Percentiles rank a stretch among this genome's conserved stretches.
Evolutionary conservation across 2,888 invertebrate species (phyloP).

Genomic region (Anoplius nigerrimus): DNA sequence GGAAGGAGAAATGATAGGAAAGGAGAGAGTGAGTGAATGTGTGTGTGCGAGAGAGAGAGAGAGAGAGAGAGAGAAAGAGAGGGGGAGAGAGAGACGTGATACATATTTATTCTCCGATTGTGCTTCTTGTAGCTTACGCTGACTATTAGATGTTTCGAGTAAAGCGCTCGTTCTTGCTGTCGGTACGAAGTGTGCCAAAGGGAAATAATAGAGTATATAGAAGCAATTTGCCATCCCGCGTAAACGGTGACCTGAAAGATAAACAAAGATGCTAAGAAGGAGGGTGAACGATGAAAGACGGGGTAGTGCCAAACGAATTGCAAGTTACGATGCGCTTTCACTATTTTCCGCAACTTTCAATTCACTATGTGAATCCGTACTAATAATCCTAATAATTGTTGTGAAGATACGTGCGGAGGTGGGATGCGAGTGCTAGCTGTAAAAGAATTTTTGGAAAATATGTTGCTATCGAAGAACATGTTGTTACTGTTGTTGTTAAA

Average conservation of each 20-base stretch:
- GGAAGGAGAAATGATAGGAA: too few species aligned
- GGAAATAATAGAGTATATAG: background rate
- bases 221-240: too few species aligned
- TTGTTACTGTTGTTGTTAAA: slow-evolving; percentile 72
- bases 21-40: too few species aligned
- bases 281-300: background rate
- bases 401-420: slow-evolving; percentile 16
- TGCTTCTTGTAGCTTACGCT: slow-evolving; percentile 6
- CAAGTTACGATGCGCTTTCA: too few species aligned
- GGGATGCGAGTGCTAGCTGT: slow-evolving; percentile 8
- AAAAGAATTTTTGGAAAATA: slow-evolving; percentile 43
- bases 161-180: background rate
- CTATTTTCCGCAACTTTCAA: too few species aligned
- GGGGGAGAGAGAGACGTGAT: too few species aligned
- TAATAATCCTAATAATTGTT: slow-evolving; percentile 15
- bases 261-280: background rate
- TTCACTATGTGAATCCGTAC: background rate
- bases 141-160: background rate
- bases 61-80: too few species aligned
- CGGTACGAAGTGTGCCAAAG: background rate
- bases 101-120: slow-evolving; percentile 5
- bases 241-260: too few species aligned
- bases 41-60: too few species aligned
- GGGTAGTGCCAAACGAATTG: too few species aligned
- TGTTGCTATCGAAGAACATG: slow-evolving; percentile 62